Evolutionary conservation across 1,140 invertebrate species (phyloP).

Genomic region (Zaprionus tsacasi): DNA sequence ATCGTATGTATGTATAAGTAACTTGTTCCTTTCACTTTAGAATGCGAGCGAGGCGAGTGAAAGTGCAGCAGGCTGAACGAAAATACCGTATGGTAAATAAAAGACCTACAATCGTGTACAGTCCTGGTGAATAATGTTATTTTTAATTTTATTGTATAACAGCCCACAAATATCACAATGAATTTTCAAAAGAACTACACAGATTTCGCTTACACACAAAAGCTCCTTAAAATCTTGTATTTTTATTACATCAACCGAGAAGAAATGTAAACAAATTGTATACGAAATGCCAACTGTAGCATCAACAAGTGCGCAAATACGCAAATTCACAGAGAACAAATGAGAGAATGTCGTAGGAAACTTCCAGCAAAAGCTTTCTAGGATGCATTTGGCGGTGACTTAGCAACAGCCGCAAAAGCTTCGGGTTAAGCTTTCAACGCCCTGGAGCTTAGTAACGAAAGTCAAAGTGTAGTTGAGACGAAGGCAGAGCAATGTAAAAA

Average conservation of each 20-base stretch:
- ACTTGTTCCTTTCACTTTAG: constrained; percentile 70
- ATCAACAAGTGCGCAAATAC: constrained; percentile 61
- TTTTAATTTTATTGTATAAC: constrained; percentile 3
- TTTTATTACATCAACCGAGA: neutral
- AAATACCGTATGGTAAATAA: neutral
- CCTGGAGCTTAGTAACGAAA: constrained; percentile 41
- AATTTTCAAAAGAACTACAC: neutral
- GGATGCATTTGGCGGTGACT: constrained; percentile 24
- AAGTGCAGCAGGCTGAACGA: constrained; percentile 45
- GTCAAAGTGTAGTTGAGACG: constrained; percentile 44
- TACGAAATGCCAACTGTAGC: neutral
- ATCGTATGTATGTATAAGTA: neutral
- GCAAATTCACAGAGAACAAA: neutral
- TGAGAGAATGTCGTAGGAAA: neutral
- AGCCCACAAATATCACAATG: neutral
- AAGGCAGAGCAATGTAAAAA: constrained; percentile 25
- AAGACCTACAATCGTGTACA: neutral
- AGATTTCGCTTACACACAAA: neutral
- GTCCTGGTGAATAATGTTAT: too few species aligned
- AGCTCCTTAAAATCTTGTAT: neutral
- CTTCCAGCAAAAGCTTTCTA: constrained; percentile 41
- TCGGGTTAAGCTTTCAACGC: constrained; percentile 32
- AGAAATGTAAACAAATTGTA: neutral
- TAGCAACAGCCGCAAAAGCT: constrained; percentile 29
- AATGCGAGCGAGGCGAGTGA: constrained; percentile 58